Evolutionary conservation across 2,888 invertebrate species (phyloP), one percentile per base, ranked within the genome.

Genomic region (Phyllotreta striolata): DNA sequence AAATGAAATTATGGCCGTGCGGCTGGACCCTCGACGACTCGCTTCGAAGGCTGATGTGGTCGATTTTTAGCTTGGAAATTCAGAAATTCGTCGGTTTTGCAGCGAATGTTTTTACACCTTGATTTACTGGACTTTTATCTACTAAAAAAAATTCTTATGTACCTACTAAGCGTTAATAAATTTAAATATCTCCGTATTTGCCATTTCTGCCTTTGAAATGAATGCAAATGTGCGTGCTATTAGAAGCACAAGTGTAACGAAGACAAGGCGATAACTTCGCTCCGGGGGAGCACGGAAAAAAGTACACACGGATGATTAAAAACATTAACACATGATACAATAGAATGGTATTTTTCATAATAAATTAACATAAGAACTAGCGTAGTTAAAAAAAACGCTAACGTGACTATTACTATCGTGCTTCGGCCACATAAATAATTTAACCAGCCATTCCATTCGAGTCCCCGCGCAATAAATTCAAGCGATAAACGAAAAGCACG

Each of bases 321-420:
- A 68, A 72, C 70, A 68, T 69, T 66, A 68, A 66, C 68, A 66
- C 57, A 57, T 59, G 61, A 63, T 67, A 68, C 67, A 67, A 55
- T 64, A 47, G 68, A 64, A 24, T 8, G 13, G 9, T 71, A 71
- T 73, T 73, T 58, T 74, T 67, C 59, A 61, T 70, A 67, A 71
- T 67, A 67, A 71, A 76, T 77, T 76, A 73, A 74, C 75, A 76
- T 76, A 73, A 72, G 72, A 72, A 70, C 43, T 39, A 13, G 55
- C 66, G 24, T 24, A 64, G 68, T 58, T 69, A 56, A 70, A 72
- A 73, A 75, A 76, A 75, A 73, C 66, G 69, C 71, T 77, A 74
- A 79, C 79, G 79, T 79, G 78, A 79, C 77, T 77, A 68, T 77
- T 77, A 78, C 74, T 78, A 73, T 79, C 79, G 79, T 79, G 79